Evolutionary conservation across 37 sponge, comb jelly and placozoan species (phyloP).

Genomic region (Lycopodina hypogea): DNA sequence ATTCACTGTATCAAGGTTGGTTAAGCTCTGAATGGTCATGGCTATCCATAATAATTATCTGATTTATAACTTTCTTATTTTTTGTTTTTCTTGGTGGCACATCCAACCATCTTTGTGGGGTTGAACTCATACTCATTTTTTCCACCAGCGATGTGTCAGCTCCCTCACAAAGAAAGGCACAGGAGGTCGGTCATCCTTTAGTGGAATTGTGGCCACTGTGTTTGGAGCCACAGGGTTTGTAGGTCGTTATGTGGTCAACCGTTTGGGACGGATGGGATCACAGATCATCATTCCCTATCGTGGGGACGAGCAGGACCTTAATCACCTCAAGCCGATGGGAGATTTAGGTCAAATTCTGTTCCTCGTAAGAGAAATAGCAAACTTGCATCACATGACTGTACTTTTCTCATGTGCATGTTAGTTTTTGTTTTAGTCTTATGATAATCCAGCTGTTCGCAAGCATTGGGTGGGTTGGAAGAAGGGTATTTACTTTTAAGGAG

Average conservation of each 20-base stretch:
- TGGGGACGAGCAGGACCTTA: conserved; percentile 84
- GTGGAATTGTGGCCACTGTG: conserved; percentile 92
- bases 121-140: no score
- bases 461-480: no score
- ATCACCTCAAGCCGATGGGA: conserved; percentile 85
- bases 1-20: no score
- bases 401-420: no score
- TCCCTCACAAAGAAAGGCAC: conserved; percentile 56
- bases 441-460: no score
- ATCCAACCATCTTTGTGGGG: no score
- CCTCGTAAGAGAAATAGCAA: conserved; percentile 70
- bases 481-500: no score
- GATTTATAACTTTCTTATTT: no score
- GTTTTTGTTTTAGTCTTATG: not conserved
- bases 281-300: conserved; percentile 81
- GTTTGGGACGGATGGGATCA: conserved; percentile 87
- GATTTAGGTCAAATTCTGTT: conserved; percentile 86
- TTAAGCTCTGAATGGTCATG: no score
- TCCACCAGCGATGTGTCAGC: conserved; percentile 35
- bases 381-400: no score
- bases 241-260: conserved; percentile 93
- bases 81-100: no score
- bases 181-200: conserved; percentile 95
- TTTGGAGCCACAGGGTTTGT: conserved; percentile 96
- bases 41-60: no score